These are phyloP conservation scores for Sebastolobus alascanus DNA, from an alignment of 2,797 vertebrate genomes.

Conservation along the genomic window DNA sequence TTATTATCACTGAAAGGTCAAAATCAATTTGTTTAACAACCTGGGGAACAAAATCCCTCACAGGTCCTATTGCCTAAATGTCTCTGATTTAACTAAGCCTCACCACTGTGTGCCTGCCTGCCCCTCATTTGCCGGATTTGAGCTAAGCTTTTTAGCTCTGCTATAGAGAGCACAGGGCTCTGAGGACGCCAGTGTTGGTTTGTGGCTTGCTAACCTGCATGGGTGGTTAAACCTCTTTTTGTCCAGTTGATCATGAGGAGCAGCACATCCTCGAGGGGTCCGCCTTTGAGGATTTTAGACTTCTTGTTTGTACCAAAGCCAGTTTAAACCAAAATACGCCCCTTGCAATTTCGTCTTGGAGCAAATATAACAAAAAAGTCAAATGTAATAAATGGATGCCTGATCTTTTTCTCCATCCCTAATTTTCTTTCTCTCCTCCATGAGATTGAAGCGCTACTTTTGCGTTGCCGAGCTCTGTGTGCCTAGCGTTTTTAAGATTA, in stretches of 20 bases:
- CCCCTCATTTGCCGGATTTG: slow-evolving; percentile 67
- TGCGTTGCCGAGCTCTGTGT: too few relatives aligned
- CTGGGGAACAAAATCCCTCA: slow-evolving; percentile 56
- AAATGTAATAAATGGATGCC: slow-evolving; percentile 17
- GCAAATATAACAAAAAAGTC: slow-evolving; percentile 7
- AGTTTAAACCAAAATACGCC: slow-evolving; percentile 2
- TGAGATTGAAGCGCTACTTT: too few relatives aligned
- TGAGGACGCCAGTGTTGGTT: slow-evolving; percentile 27
- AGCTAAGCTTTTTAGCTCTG: slow-evolving; percentile 61
- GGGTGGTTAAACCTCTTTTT: slow-evolving; percentile 52
- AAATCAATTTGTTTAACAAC: slow-evolving; percentile 76
- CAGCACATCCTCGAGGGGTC: slow-evolving; percentile 14
- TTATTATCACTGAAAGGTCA: slow-evolving; percentile 62
- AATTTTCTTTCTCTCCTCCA: slow-evolving; percentile 10
- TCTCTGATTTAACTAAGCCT: slow-evolving; percentile 60
- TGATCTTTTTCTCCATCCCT: not conserved
- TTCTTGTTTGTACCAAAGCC: slow-evolving; percentile 28
- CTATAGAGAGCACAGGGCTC: slow-evolving; percentile 32
- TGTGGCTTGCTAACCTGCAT: slow-evolving; percentile 46
- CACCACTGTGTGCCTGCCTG: slow-evolving; percentile 28
- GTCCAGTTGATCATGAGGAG: slow-evolving; percentile 31
- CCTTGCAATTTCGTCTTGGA: slow-evolving; percentile 11
- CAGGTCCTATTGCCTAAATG: slow-evolving; percentile 64
- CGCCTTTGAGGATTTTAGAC: slow-evolving; percentile 9
- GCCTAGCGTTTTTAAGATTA: too few relatives aligned